These are phyloP conservation scores for Anhinga anhinga DNA, from an alignment of 2,113 vertebrate species.

Conservation along the genomic window DNA sequence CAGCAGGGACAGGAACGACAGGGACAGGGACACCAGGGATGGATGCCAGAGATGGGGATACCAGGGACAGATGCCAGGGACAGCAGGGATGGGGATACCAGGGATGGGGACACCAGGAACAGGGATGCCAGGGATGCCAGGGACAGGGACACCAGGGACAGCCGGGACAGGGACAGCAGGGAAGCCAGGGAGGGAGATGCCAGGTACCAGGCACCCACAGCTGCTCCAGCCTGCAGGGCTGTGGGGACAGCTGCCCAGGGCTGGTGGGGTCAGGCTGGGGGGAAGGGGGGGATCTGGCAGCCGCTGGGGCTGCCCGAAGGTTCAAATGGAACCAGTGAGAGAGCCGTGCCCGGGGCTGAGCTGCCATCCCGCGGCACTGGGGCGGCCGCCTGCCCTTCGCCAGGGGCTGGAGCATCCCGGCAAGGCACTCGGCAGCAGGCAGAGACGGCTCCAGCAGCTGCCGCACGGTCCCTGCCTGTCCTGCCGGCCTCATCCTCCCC, in stretches of 20 bases:
- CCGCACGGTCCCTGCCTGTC: accelerated
- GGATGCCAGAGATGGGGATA: too few relatives aligned
- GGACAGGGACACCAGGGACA: not conserved
- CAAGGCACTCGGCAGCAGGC: not conserved
- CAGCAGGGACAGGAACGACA: not conserved
- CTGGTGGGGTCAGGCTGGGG: not conserved
- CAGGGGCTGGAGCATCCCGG: not conserved
- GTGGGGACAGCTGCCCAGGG: not conserved
- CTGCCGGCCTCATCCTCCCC: not conserved
- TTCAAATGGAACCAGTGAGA: not conserved
- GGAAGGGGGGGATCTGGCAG: too few relatives aligned
- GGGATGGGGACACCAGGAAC: not conserved
- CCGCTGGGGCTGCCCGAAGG: too few relatives aligned
- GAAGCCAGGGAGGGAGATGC: not conserved
- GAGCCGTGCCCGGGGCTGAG: not conserved
- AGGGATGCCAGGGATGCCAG: not conserved
- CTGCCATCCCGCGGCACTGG: accelerated
- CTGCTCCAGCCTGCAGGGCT: accelerated
- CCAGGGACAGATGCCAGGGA: too few relatives aligned
- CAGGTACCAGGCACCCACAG: too few relatives aligned
- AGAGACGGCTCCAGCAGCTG: not conserved
- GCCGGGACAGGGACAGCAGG: too few relatives aligned
- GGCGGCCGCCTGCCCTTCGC: not conserved
- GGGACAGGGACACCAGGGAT: too few relatives aligned
- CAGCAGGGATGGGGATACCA: too few relatives aligned